These are phyloP conservation scores for Penelope pileata DNA, from an alignment of 2,113 vertebrate species.

Conservation along the genomic window DNA sequence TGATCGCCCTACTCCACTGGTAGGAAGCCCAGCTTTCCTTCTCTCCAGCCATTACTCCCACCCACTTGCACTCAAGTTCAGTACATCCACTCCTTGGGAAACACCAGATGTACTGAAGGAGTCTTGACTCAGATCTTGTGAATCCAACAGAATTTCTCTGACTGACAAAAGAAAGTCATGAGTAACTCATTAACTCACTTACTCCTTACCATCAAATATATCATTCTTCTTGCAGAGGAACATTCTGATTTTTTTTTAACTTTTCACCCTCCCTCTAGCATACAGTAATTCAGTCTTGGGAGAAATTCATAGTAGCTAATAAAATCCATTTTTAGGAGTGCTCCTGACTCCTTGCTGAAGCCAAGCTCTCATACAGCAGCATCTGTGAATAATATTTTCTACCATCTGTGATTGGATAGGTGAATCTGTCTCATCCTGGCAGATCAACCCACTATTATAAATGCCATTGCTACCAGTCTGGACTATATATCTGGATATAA, in stretches of 20 bases:
- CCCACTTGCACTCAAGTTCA: constrained; percentile 12
- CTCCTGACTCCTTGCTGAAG: not conserved
- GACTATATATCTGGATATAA: not conserved
- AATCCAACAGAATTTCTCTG: constrained; percentile 10
- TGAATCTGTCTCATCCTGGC: constrained; percentile 59
- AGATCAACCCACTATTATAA: constrained; percentile 45
- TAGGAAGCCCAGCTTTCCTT: constrained; percentile 3
- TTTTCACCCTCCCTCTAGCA: not conserved
- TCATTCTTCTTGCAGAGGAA: not conserved
- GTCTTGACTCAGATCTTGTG: constrained; percentile 51
- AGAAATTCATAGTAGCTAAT: not conserved
- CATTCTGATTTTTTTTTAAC: not conserved
- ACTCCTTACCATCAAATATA: not conserved
- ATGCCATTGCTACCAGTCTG: constrained; percentile 38
- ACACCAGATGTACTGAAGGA: constrained; percentile 64
- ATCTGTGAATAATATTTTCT: constrained; percentile 62
- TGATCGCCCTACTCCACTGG: not conserved
- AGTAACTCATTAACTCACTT: not conserved
- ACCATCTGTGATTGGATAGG: constrained; percentile 68
- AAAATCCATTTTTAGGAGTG: constrained; percentile 12
- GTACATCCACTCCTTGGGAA: constrained; percentile 45
- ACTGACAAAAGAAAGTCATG: constrained; percentile 27
- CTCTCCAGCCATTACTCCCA: not conserved
- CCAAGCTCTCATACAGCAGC: constrained; percentile 52
- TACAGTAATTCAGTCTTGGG: not conserved